Conservation (phyloP, 2,113 vertebrate species). For the Thalassoma bifasciatum region DNA sequence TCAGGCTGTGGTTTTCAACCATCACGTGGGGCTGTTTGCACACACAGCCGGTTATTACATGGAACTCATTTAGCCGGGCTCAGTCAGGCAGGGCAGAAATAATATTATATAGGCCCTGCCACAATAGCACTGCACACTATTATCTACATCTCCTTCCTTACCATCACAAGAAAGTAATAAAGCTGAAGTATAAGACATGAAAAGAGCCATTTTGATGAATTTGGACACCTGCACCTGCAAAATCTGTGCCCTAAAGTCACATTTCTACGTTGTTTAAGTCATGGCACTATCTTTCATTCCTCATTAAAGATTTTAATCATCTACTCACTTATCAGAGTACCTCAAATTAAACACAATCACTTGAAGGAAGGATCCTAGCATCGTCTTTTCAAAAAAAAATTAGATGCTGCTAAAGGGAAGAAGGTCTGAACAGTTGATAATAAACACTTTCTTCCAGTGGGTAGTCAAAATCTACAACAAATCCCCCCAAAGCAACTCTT, state of each 20-base stretch:
- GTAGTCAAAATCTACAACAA: constrained; percentile 40
- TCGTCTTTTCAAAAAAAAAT: constrained; percentile 8
- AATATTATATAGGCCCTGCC: constrained; percentile 75
- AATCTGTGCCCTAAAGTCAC: background rate
- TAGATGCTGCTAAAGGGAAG: background rate
- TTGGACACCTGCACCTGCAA: constrained; percentile 15
- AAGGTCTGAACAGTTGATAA: constrained; percentile 1
- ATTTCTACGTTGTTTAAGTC: background rate
- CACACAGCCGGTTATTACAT: constrained; percentile 78
- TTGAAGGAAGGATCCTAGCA: background rate
- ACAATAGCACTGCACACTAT: constrained; percentile 49
- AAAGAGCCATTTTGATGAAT: constrained; percentile 21
- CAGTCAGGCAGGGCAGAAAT: constrained; percentile 81
- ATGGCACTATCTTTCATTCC: constrained; percentile 8
- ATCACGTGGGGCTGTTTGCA: constrained; percentile 72
- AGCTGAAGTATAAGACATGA: background rate
- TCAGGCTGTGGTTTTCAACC: constrained; percentile 60
- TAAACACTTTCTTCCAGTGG: constrained; percentile 33
- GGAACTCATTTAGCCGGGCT: constrained; percentile 81
- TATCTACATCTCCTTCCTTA: constrained; percentile 64
- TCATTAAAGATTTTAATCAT: constrained; percentile 6
- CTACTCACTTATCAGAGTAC: background rate
- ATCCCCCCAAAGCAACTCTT: constrained; percentile 44
- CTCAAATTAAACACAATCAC: background rate
- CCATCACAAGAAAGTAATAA: constrained; percentile 51